These are phyloP conservation scores for Harlomillsia oculata DNA, from an alignment of 1,140 invertebrate genomes.

Conservation along the genomic window DNA sequence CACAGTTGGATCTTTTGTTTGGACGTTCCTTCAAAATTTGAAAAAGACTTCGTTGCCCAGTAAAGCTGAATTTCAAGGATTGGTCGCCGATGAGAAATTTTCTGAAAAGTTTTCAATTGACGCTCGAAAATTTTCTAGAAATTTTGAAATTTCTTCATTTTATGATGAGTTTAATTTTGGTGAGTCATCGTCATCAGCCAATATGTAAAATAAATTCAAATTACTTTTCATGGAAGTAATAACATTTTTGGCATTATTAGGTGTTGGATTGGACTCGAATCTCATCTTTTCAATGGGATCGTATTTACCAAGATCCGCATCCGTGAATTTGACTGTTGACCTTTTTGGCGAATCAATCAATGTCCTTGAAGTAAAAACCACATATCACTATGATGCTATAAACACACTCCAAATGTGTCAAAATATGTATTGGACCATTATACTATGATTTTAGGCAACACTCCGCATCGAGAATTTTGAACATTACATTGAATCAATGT, in stretches of 20 bases:
- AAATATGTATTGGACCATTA: background rate
- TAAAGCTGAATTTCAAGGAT: constrained; percentile 66
- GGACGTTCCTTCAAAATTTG: constrained; percentile 79
- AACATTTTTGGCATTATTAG: constrained; percentile 42
- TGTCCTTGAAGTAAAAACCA: constrained; percentile 55
- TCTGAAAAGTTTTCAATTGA: constrained; percentile 67
- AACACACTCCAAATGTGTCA: background rate
- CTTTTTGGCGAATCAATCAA: constrained; percentile 85
- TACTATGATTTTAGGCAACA: constrained; percentile 54
- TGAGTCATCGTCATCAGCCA: constrained; percentile 37
- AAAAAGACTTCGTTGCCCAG: constrained; percentile 71
- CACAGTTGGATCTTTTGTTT: constrained; percentile 83
- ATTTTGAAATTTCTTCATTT: constrained; percentile 74
- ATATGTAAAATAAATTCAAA: constrained; percentile 1
- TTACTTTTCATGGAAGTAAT: background rate
- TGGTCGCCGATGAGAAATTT: constrained; percentile 62
- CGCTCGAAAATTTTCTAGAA: constrained; percentile 78
- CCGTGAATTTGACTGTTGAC: constrained; percentile 74
- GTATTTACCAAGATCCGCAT: constrained; percentile 70
- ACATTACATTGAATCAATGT: constrained; percentile 65
- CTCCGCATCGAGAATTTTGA: constrained; percentile 75
- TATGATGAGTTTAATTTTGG: constrained; percentile 76
- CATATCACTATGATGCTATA: background rate
- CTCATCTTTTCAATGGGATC: constrained; percentile 81
- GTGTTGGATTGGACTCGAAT: constrained; percentile 65